Evolutionary conservation across 2,888 invertebrate species (phyloP), one percentile per base, ranked within the genome.

Genomic region (Eilema caniola): DNA sequence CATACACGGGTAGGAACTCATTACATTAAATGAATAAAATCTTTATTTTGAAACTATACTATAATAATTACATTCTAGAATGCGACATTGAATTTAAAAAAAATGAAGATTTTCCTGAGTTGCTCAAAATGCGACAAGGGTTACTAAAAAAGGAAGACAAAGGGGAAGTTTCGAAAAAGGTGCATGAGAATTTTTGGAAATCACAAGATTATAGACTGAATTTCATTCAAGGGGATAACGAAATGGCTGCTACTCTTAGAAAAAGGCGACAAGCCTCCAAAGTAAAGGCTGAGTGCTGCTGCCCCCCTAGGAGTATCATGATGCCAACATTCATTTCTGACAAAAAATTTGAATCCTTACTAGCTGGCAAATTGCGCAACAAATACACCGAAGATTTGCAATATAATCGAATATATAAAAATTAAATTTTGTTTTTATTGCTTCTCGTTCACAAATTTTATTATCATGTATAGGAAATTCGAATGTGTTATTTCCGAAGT

Each of bases 261-360:
- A 81, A 72, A 4, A 77, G 76, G 14, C 73, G 77, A 20, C 76
- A 78, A 12, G 69, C 69, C n/a, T 65, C 61, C 0, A 33, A 64
- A n/a, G n/a, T 56, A 0, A 76, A 74, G 3, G 72, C 74, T 1
- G 72, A 79, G 0, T 93, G 93, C 71, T 92, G 92, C 70, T 92
- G 92, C 61, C 88, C 91, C 1, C 86, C 88, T 0, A 81, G 76
- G 25, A 83, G 67, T 0, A 0, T 89, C 0, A 80, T 88, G 81
- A 85, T 91, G 85, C 92, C 93, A 0, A 79, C 92, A 4, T 92
- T 92, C 66, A 92, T 93, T 64, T 86, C 92, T 2, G 80, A 90
- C 0, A 86, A 76, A 3, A 85, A 84, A 74, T 93, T 90, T 67
- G 77, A 89, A 20, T 59, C 16, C 4, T 33, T 57, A 57, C 56